Conservation (phyloP, 2,113 vertebrate genomes). For the Seriola quinqueradiata region DNA sequence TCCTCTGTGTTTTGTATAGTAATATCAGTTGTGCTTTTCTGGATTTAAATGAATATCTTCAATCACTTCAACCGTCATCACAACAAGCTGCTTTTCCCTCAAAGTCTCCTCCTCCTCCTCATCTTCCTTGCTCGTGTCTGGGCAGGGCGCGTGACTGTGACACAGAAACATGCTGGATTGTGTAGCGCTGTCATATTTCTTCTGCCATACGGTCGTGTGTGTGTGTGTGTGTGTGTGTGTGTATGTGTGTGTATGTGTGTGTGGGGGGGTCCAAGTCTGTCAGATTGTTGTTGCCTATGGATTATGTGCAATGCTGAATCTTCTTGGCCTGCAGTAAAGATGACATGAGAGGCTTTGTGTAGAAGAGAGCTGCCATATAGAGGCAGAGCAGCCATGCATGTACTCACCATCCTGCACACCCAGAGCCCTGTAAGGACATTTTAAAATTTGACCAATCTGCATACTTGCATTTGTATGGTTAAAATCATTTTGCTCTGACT, state of each 20-base stretch:
- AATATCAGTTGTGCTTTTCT: background rate
- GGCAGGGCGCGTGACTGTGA: conserved; percentile 5
- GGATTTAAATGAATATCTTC: background rate
- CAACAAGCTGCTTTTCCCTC: background rate
- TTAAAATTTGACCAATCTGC: conserved; percentile 25
- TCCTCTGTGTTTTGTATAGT: background rate
- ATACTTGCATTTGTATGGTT: background rate
- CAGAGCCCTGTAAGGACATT: background rate
- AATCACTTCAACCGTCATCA: background rate
- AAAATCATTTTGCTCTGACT: conserved; percentile 7
- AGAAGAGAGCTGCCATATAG: conserved; percentile 5
- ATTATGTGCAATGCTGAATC: conserved; percentile 47
- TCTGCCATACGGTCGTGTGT: background rate
- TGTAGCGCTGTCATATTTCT: conserved; percentile 53
- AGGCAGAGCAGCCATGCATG: conserved; percentile 32
- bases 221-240: conserved; percentile 11
- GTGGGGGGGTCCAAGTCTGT: conserved; percentile 14
- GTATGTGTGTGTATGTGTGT: conserved; percentile 6
- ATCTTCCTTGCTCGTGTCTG: background rate
- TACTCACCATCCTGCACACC: conserved; percentile 29
- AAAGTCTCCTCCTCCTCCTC: background rate
- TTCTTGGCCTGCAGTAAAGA: conserved; percentile 39
- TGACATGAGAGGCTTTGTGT: conserved; percentile 53
- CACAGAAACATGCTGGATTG: conserved; percentile 37
- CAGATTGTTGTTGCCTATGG: conserved; percentile 46